phyloP scores from a whole-genome alignment of 2,113 vertebrate genomes.

The Apodemus speciosus region DNA sequence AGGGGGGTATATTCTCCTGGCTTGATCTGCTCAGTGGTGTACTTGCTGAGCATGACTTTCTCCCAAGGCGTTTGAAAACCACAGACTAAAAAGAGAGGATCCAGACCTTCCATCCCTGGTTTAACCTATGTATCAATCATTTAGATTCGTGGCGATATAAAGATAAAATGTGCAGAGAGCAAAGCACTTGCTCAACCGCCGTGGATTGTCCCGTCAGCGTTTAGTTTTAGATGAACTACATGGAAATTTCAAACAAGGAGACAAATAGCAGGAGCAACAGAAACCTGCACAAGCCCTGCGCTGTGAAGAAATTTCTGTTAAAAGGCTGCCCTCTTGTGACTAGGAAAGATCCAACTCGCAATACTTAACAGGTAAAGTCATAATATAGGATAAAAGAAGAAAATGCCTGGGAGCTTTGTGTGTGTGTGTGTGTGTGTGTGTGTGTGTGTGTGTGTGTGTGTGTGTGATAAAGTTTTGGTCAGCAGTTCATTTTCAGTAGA shows the following conservation, averaged over 20 bases:
- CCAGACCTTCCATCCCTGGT: neutral
- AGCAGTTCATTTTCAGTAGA: neutral
- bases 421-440: no score
- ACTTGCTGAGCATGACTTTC: neutral
- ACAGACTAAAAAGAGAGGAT: neutral
- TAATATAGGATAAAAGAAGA: neutral
- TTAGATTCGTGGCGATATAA: neutral
- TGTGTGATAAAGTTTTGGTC: neutral
- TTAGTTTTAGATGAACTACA: neutral
- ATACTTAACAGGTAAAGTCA: neutral
- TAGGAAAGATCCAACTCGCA: neutral
- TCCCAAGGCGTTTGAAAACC: neutral
- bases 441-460: no score
- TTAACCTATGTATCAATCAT: neutral
- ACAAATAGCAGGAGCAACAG: neutral
- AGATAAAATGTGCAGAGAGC: neutral
- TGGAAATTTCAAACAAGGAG: slow-evolving; percentile 27
- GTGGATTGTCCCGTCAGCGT: neutral
- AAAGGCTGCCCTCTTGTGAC: slow-evolving; percentile 77
- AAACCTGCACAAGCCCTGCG: neutral
- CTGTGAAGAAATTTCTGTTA: slow-evolving; percentile 58
- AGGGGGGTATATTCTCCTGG: neutral
- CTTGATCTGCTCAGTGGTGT: neutral
- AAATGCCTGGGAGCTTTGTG: neutral
- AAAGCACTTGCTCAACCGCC: neutral